phyloP scores from a whole-genome alignment of 2,797 vertebrate species.

The Rallus crepitans region DNA sequence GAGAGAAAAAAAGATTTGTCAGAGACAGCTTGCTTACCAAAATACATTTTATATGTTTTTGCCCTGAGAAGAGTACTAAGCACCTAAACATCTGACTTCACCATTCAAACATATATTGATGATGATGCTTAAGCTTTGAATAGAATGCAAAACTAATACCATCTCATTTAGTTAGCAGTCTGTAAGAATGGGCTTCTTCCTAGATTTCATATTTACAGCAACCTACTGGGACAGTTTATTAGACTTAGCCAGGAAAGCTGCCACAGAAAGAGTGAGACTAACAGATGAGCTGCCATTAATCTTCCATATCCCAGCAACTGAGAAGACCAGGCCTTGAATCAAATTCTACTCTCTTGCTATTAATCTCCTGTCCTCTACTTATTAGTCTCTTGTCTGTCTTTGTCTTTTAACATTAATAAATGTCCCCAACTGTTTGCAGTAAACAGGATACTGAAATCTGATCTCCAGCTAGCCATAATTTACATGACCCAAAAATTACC shows the following conservation, averaged over 20 bases:
- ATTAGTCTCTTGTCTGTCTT: constrained; percentile 61
- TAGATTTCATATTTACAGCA: constrained; percentile 25
- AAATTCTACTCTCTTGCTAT: constrained; percentile 23
- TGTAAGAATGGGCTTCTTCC: background rate
- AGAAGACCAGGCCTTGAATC: constrained; percentile 49
- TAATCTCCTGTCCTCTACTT: constrained; percentile 45
- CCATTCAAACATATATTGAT: background rate
- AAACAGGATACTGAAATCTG: constrained; percentile 45
- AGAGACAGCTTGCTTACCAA: background rate
- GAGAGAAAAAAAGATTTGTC: background rate
- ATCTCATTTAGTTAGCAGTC: background rate
- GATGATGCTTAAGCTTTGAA: background rate
- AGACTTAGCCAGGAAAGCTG: background rate
- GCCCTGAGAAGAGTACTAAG: background rate
- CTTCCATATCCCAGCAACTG: constrained; percentile 34
- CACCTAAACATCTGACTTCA: background rate
- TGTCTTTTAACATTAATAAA: constrained; percentile 61
- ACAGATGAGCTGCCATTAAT: constrained; percentile 39
- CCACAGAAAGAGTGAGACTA: background rate
- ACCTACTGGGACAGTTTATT: background rate
- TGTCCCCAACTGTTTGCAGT: background rate
- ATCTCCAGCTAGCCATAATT: constrained; percentile 19
- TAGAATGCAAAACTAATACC: background rate
- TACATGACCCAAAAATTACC: background rate
- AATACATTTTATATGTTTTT: background rate